These are phyloP conservation scores for Dreissena polymorpha DNA, from an alignment of 1,140 invertebrate species.

Conservation along the genomic window DNA sequence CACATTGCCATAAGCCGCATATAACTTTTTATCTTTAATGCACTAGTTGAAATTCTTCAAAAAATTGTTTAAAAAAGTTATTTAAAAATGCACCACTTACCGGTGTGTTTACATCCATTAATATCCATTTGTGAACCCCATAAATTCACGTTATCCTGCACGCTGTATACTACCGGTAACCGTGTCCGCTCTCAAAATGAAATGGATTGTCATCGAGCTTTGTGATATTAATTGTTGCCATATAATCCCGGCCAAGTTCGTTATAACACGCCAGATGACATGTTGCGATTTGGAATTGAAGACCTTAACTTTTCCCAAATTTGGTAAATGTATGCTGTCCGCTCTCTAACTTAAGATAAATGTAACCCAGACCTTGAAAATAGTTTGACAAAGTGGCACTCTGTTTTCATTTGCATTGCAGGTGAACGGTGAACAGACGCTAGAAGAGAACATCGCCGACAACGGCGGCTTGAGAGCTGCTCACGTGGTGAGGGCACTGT, in stretches of 20 bases:
- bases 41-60: too few species aligned
- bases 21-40: too few species aligned
- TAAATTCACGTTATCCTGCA: too few species aligned
- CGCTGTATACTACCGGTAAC: too few species aligned
- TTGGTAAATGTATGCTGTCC: background rate
- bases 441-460: slow-evolving; percentile 93
- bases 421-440: slow-evolving; percentile 68
- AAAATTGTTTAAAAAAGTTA: too few species aligned
- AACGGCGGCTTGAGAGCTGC: slow-evolving; percentile 96
- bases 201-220: too few species aligned
- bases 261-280: background rate
- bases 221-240: too few species aligned
- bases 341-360: background rate
- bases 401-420: slow-evolving; percentile 34
- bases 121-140: too few species aligned
- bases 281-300: background rate
- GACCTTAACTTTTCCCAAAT: background rate
- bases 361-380: background rate
- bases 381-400: background rate
- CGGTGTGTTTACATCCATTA: too few species aligned
- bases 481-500: slow-evolving; percentile 83
- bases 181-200: too few species aligned
- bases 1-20: too few species aligned
- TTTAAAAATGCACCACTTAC: too few species aligned
- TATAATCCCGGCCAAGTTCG: background rate